Evolutionary conservation across 1,140 invertebrate genomes (phyloP).

Genomic region (Cotesia chilonis): DNA sequence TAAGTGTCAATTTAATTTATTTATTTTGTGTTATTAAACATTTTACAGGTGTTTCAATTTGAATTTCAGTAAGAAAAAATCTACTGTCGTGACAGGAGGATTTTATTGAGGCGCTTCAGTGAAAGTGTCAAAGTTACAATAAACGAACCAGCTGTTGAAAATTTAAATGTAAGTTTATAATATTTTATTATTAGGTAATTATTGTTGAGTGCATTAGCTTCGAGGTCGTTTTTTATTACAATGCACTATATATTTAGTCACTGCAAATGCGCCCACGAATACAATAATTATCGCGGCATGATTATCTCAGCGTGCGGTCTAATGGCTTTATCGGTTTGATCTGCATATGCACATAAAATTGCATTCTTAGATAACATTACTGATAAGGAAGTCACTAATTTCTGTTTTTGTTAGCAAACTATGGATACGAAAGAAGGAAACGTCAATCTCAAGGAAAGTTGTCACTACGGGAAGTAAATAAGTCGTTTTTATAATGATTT

Average conservation of each 20-base stretch:
- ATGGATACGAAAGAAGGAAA: constrained; percentile 2
- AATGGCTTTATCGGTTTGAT: too few species aligned
- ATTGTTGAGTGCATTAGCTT: neutral
- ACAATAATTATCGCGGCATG: neutral
- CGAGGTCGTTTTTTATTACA: constrained; percentile 11
- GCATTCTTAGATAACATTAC: neutral
- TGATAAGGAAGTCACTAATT: neutral
- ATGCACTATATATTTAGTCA: too few species aligned
- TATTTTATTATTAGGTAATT: neutral
- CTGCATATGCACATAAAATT: neutral
- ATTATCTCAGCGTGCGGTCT: neutral
- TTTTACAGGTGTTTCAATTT: too few species aligned
- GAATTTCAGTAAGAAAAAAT: too few species aligned
- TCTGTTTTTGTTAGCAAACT: neutral
- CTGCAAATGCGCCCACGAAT: neutral
- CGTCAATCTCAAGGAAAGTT: neutral
- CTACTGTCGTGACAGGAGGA: too few species aligned
- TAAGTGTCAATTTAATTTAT: too few species aligned
- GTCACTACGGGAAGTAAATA: neutral
- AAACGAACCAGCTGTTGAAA: too few species aligned
- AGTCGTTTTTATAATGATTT: neutral
- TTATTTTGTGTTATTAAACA: too few species aligned
- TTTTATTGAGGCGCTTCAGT: too few species aligned
- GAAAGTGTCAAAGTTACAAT: too few species aligned
- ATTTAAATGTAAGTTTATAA: neutral